A percentile compares a stretch with the other conserved stretches of the same genome.
Conservation (phyloP, 2,888 invertebrate species). For the Phortica okadai region DNA sequence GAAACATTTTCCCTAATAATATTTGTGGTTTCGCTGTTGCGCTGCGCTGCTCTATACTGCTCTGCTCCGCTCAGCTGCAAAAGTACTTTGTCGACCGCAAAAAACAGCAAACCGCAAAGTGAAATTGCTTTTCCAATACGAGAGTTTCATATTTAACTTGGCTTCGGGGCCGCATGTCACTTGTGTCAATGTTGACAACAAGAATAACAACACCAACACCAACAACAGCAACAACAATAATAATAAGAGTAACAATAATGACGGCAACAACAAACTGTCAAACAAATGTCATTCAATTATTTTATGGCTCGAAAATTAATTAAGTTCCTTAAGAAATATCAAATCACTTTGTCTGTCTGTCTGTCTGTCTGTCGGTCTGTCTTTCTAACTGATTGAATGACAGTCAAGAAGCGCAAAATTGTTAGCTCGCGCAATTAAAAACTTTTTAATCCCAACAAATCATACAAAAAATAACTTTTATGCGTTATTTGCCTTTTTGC, state of each 20-base stretch:
- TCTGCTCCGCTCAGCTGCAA: too few species aligned
- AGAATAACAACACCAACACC: not conserved
- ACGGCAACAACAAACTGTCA: slow-evolving; percentile 36
- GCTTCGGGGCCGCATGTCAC: not conserved
- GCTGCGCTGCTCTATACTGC: too few species aligned
- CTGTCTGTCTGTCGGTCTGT: not conserved
- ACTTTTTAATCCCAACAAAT: slow-evolving; percentile 49
- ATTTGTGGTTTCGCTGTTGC: not conserved
- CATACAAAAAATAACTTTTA: not conserved
- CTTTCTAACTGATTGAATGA: slow-evolving; percentile 20
- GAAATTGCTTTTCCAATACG: slow-evolving; percentile 22
- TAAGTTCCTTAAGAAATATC: not conserved
- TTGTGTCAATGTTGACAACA: slow-evolving; percentile 4
- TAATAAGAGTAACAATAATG: not conserved
- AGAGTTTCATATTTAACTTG: not conserved
- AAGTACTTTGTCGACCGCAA: not conserved
- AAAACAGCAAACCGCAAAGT: slow-evolving; percentile 1
- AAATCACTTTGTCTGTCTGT: not conserved
- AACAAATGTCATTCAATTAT: slow-evolving; percentile 28
- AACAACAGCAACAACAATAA: not conserved
- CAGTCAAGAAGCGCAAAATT: slow-evolving; percentile 30
- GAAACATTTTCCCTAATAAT: not conserved
- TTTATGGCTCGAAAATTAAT: slow-evolving; percentile 28
- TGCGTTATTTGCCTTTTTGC: not conserved
- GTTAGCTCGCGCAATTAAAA: slow-evolving; percentile 62